Conservation (phyloP, 2,113 vertebrate species). For the Cyphomyrus plagiostoma region DNA sequence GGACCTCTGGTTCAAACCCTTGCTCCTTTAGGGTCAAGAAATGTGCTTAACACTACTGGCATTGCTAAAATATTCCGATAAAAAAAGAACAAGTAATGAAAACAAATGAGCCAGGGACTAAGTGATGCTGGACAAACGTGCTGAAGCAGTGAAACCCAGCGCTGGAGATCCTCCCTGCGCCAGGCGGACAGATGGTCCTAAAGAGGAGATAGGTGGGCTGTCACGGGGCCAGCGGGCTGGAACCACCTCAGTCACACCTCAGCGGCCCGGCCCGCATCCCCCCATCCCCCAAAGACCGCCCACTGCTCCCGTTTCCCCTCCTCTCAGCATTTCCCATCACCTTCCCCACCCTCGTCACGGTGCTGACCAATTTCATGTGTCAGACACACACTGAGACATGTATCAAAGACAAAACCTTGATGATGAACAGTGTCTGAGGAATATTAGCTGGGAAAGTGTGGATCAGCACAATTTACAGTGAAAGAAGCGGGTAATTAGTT, state of each 20-base stretch:
- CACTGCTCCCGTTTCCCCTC: not conserved
- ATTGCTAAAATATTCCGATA: not conserved
- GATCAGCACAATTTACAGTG: conserved; percentile 3
- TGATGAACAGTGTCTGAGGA: not conserved
- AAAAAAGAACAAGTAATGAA: not conserved
- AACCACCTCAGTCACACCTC: not conserved
- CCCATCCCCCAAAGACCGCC: not conserved
- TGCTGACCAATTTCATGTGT: not conserved
- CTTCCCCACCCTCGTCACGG: not conserved
- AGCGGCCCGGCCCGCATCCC: not conserved
- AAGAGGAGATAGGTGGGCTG: not conserved
- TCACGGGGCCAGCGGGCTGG: not conserved
- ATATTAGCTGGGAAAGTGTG: not conserved
- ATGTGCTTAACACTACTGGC: not conserved
- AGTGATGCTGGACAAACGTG: not conserved
- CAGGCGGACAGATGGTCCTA: not conserved
- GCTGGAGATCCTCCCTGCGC: not conserved
- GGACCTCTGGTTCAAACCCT: not conserved
- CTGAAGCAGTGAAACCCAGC: not conserved
- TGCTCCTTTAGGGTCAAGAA: not conserved
- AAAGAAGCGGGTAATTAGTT: not conserved
- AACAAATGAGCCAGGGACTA: not conserved
- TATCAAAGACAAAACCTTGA: not conserved
- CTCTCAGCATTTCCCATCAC: not conserved
- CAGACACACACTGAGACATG: not conserved